Conservation (phyloP, 2,113 vertebrate genomes). For the Anarhynchus alexandrinus region DNA sequence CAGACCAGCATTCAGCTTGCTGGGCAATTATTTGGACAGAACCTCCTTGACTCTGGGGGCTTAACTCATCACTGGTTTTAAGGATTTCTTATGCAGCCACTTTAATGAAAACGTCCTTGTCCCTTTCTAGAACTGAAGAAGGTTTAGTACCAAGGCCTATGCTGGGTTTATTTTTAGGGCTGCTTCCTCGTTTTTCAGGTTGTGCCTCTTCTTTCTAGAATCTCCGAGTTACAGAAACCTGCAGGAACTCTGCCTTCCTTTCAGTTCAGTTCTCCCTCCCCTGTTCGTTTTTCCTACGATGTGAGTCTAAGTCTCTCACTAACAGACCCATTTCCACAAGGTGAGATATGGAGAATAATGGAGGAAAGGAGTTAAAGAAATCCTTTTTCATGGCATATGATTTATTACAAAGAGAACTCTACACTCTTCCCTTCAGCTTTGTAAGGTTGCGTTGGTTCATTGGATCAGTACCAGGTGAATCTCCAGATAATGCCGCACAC, state of each 20-base stretch:
- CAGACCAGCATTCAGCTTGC: neutral
- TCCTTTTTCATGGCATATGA: constrained; percentile 62
- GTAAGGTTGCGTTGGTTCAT: constrained; percentile 32
- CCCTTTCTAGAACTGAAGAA: neutral
- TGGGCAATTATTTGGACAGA: neutral
- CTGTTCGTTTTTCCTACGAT: neutral
- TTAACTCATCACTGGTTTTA: neutral
- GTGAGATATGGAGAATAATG: constrained; percentile 58
- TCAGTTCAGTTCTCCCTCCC: neutral
- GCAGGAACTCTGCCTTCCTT: neutral
- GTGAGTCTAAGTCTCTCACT: constrained; percentile 11
- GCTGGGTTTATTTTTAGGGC: neutral
- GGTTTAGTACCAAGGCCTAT: neutral
- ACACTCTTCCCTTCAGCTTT: constrained; percentile 43
- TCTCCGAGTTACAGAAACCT: neutral
- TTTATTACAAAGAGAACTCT: constrained; percentile 56
- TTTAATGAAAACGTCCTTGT: neutral
- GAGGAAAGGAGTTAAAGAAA: constrained; percentile 64
- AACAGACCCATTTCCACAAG: constrained; percentile 45
- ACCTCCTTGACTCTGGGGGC: neutral
- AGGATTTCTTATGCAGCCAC: neutral
- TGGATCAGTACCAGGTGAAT: constrained; percentile 62
- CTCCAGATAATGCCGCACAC: constrained; percentile 46
- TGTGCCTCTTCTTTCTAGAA: neutral
- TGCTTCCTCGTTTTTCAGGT: neutral